Percentiles rank a stretch among this genome's conserved stretches.
phyloP scores from a whole-genome alignment of 1,140 invertebrate species.

The Micrasema longulum region DNA sequence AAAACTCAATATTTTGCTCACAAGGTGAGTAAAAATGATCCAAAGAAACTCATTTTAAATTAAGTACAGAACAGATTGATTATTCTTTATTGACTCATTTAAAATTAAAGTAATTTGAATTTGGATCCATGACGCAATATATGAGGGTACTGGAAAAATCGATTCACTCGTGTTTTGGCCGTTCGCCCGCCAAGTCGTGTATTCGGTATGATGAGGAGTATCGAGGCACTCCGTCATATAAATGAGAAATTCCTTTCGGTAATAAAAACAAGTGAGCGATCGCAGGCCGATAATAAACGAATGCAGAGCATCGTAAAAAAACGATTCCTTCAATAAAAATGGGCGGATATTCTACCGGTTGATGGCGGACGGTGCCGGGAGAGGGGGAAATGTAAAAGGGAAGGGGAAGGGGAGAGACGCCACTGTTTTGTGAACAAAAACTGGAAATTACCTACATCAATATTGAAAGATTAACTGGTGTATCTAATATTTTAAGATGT shows the following conservation, averaged over 20 bases:
- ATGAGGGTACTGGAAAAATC: no score
- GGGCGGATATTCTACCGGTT: conserved; percentile 6
- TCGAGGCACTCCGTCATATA: conserved; percentile 38
- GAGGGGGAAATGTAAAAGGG: background rate
- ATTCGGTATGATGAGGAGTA: conserved; percentile 2
- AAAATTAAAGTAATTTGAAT: no score
- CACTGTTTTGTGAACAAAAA: background rate
- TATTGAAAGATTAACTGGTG: no score
- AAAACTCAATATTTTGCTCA: no score
- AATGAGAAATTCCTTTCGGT: conserved; percentile 39
- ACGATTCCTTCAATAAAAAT: conserved; percentile 33
- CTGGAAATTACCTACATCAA: no score
- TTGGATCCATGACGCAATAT: no score
- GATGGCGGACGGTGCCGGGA: background rate
- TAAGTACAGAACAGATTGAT: no score
- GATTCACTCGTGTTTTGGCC: background rate
- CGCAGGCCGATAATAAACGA: conserved; percentile 37
- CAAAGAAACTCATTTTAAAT: no score
- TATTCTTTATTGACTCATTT: no score
- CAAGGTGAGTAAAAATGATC: no score
- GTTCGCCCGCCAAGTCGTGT: background rate
- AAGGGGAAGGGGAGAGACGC: background rate
- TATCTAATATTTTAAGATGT: no score
- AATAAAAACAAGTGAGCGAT: conserved; percentile 42
- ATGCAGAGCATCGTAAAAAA: conserved; percentile 39